Percentiles rank a stretch among this genome's conserved stretches.
Conservation (phyloP, 2,113 vertebrate species). For the Passer domesticus region DNA sequence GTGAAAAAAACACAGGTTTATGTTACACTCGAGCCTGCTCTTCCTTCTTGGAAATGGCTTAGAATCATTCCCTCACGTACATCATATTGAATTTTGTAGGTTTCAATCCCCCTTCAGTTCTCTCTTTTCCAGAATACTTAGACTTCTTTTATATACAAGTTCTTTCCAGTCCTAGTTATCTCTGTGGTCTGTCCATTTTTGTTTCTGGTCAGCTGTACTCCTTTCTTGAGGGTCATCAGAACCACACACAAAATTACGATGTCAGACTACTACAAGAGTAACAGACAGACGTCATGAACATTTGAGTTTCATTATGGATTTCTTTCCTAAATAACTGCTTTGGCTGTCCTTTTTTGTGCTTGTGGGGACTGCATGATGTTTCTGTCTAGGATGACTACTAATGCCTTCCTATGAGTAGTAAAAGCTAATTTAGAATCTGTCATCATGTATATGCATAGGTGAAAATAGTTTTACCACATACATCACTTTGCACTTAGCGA, state of each 20-base stretch:
- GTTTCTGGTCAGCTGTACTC: not conserved
- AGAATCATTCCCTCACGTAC: not conserved
- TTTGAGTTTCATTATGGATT: not conserved
- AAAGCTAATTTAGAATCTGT: not conserved
- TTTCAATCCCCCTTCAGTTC: not conserved
- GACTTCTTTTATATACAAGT: not conserved
- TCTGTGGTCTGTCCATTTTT: not conserved
- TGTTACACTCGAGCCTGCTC: not conserved
- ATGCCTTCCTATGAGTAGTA: not conserved
- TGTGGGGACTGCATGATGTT: not conserved
- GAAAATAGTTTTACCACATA: not conserved
- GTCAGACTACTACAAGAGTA: not conserved
- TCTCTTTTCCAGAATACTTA: not conserved
- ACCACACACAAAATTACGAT: not conserved
- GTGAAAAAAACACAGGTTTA: not conserved
- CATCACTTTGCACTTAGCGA: not conserved
- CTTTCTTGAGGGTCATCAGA: not conserved
- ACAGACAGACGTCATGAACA: not conserved
- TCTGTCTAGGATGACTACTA: not conserved
- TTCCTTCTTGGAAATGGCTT: not conserved
- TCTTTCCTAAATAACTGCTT: not conserved
- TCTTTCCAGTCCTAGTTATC: not conserved
- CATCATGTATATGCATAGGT: not conserved
- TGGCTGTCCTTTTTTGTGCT: not conserved
- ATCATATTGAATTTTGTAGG: not conserved